Percentiles rank a stretch among this genome's conserved stretches.
Conservation (phyloP, 2,113 vertebrate species). For the Alaudala cheleensis region DNA sequence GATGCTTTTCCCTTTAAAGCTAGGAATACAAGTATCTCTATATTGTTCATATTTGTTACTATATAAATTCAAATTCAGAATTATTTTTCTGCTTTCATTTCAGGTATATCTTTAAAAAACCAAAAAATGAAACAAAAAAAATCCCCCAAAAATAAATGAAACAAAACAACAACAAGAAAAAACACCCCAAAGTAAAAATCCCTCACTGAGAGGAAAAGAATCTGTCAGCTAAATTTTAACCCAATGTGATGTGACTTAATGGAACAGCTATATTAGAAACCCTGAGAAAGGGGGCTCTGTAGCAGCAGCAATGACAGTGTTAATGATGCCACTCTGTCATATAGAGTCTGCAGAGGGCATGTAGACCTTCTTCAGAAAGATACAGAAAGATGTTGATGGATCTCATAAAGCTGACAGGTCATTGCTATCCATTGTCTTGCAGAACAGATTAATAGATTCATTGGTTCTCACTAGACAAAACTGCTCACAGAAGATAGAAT, state of each 20-base stretch:
- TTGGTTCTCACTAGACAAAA: conserved; percentile 51
- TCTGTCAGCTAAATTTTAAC: not conserved
- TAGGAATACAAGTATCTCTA: not conserved
- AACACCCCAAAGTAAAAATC: not conserved
- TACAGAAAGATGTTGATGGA: not conserved
- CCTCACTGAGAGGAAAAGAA: not conserved
- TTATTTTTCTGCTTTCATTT: not conserved
- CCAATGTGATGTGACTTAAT: not conserved
- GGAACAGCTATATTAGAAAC: not conserved
- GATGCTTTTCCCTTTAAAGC: not conserved
- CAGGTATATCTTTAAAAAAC: not conserved
- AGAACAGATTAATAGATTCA: conserved; percentile 46
- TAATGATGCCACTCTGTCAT: not conserved
- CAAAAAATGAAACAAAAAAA: not conserved
- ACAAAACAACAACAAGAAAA: not conserved
- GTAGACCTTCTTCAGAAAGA: not conserved
- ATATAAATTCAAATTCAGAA: not conserved
- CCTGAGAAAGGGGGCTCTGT: not conserved
- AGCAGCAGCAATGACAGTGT: not conserved
- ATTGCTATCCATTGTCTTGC: not conserved
- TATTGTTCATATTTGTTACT: not conserved
- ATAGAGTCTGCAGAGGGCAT: not conserved
- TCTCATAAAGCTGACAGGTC: conserved; percentile 6
- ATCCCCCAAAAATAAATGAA: too few relatives aligned
- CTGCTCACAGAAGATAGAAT: conserved; percentile 28